These are phyloP conservation scores for Rousettus madagascariensis DNA, from an alignment of 2,797 vertebrate species.

Conservation along the genomic window DNA sequence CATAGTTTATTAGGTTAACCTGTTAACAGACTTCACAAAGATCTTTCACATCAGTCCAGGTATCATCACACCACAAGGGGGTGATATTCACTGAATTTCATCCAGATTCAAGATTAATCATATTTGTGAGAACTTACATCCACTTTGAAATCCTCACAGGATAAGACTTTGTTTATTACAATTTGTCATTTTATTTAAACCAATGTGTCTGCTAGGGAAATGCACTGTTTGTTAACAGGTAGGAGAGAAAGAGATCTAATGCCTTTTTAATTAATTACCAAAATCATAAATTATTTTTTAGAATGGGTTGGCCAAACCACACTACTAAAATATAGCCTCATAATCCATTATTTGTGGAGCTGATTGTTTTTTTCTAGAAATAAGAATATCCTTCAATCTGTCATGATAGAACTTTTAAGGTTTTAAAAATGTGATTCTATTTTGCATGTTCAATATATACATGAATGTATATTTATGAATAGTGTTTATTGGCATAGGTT, in stretches of 20 bases:
- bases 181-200: slow-evolving; percentile 38
- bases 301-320: background rate
- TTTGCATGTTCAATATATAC: background rate
- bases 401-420: background rate
- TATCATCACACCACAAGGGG: slow-evolving; percentile 55
- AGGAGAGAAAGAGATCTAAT: background rate
- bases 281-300: slow-evolving; percentile 34
- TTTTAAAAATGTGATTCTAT: background rate
- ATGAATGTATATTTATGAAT: background rate
- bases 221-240: slow-evolving; percentile 13
- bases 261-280: slow-evolving; percentile 22
- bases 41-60: background rate
- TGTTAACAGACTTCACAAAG: background rate
- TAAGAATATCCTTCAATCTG: background rate
- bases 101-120: background rate
- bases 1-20: background rate
- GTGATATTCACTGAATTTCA: slow-evolving; percentile 51
- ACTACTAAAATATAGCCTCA: slow-evolving; percentile 21
- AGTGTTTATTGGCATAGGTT: slow-evolving; percentile 32
- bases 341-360: slow-evolving; percentile 17
- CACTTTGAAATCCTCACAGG: background rate
- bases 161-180: background rate
- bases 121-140: background rate
- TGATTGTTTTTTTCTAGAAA: slow-evolving; percentile 25
- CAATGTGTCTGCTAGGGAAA: background rate